Evolutionary conservation across 2,888 invertebrate species (phyloP).

Genomic region (Calameuta filiformis): DNA sequence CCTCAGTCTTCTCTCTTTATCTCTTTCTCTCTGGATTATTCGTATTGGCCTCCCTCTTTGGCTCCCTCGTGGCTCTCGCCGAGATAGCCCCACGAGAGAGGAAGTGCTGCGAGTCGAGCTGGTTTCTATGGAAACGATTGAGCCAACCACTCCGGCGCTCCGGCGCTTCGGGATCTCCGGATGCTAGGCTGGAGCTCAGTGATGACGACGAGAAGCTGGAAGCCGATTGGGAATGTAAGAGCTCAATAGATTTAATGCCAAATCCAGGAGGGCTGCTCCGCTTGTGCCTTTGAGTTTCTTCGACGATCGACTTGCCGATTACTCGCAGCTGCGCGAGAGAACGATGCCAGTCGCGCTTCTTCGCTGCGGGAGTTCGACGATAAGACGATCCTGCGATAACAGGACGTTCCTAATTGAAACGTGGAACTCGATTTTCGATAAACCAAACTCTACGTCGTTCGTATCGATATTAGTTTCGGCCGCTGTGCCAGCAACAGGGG

Average conservation of each 20-base stretch:
- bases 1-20: conserved; percentile 13
- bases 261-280: background rate
- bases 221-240: no score
- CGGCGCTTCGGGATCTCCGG: conserved; percentile 32
- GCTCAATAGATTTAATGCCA: conserved; percentile 4
- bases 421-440: no score
- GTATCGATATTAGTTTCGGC: no score
- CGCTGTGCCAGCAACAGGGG: no score
- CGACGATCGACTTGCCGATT: no score
- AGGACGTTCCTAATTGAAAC: no score
- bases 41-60: conserved; percentile 7
- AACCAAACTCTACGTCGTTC: no score
- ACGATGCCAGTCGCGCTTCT: no score
- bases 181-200: background rate
- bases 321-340: no score
- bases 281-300: no score
- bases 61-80: conserved; percentile 13
- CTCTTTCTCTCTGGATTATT: conserved; percentile 14
- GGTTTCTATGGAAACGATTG: conserved; percentile 50
- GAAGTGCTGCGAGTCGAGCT: conserved; percentile 25
- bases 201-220: background rate
- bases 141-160: conserved; percentile 33
- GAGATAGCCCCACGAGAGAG: conserved; percentile 30
- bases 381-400: no score
- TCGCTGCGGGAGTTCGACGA: no score